phyloP scores from a whole-genome alignment of 2,113 vertebrate genomes.

The Mastomys coucha region DNA sequence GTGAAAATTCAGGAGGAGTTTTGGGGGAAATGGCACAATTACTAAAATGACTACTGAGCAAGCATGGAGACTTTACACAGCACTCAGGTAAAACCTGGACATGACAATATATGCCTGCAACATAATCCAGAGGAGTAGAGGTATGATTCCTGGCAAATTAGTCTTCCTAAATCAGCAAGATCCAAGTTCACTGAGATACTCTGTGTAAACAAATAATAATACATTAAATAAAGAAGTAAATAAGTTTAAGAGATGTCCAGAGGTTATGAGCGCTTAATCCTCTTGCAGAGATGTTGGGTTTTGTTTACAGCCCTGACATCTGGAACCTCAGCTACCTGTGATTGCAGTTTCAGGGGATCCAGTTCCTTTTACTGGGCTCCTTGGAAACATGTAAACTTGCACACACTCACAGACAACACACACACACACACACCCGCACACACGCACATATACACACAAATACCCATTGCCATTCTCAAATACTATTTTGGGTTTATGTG shows the following conservation, averaged over 20 bases:
- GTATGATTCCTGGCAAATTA: neutral
- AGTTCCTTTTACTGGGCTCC: neutral
- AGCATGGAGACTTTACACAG: neutral
- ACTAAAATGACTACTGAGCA: neutral
- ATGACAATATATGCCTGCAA: neutral
- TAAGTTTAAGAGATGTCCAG: neutral
- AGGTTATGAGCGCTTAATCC: too few species aligned
- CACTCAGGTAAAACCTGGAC: neutral
- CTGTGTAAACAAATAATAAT: neutral
- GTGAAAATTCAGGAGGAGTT: neutral
- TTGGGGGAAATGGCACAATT: neutral
- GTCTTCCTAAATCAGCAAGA: neutral
- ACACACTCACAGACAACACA: neutral
- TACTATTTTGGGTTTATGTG: neutral
- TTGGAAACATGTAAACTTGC: too few species aligned
- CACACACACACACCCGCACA: neutral
- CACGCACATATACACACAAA: neutral
- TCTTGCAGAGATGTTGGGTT: neutral
- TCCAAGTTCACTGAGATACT: neutral
- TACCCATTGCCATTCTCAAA: neutral
- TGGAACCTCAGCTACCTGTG: too few species aligned
- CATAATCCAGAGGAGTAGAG: neutral
- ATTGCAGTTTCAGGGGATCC: neutral
- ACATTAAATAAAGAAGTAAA: too few species aligned
- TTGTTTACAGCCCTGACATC: neutral